Percentiles rank a stretch among this genome's conserved stretches.
Evolutionary conservation across 2,797 vertebrate genomes (phyloP).

Genomic region (Sebastes hubbsi): DNA sequence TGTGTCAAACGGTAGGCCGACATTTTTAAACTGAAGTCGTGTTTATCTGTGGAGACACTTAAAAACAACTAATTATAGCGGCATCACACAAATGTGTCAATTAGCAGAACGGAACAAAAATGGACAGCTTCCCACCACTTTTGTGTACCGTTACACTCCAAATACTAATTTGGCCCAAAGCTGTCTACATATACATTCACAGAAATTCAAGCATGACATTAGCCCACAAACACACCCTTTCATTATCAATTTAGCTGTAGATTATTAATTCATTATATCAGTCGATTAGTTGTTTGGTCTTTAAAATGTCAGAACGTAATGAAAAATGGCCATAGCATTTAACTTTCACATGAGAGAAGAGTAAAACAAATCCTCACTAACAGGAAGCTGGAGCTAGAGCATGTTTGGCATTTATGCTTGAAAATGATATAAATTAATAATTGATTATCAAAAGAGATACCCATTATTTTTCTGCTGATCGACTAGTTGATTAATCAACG

Average conservation of each 20-base stretch:
- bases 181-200: neutral
- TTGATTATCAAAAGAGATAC: neutral
- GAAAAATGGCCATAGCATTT: neutral
- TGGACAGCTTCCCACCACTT: too few species aligned
- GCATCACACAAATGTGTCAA: too few species aligned
- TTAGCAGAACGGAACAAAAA: too few species aligned
- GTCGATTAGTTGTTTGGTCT: neutral
- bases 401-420: neutral
- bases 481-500: neutral
- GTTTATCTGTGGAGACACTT: too few species aligned
- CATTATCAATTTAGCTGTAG: neutral
- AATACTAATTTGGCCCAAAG: conserved; percentile 11
- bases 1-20: too few species aligned
- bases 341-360: neutral
- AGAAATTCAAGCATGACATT: neutral
- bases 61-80: too few species aligned
- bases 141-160: too few species aligned
- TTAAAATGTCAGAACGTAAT: neutral
- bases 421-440: neutral
- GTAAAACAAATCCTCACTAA: neutral
- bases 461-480: neutral
- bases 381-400: neutral
- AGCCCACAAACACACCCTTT: neutral
- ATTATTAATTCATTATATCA: neutral
- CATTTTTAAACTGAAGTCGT: too few species aligned